Base-by-base conservation (phyloP, 2,113 vertebrate genomes). In the Leptobrachium ailaonicum region DNA sequence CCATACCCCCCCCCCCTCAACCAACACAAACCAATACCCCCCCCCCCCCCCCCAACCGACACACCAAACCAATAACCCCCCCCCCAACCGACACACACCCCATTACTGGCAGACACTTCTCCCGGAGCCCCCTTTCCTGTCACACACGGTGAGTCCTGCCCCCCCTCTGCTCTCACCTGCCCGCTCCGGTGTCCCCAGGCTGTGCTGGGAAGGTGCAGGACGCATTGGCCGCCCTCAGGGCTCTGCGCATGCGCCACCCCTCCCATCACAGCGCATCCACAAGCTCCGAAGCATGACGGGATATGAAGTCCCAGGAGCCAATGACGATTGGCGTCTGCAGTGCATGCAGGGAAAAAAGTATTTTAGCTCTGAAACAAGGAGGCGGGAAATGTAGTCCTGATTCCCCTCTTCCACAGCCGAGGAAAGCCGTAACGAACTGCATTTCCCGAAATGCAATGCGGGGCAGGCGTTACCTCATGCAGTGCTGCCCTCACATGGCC, bases 331-430 rank as follows among this genome's bases (percentile, higher is more conserved):
- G 62, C 62, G 14, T 13, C 0, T 32, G 20, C 20, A 53, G 6
- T 5, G 50, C 50, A 11, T 11, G 50, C 5, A 53, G 11, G 5
- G 50, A 7, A 53, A 11, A 7, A 53, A 53, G 5, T 53, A 7
- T 13, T 7, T 8, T 62, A 4, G 14, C 62, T 64, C 2, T 1
- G 3, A 2, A 32, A 32, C 3, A 32, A 20, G 4, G 1, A 20
- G 14, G n/a, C 73, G 60, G 73, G 73, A 64, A 10, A 32, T 75
- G 73, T 64, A 75, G 73, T 75, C 10, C 32, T 58, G 56, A 14
- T 10, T 58, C 8, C 12, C 44, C 32, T 1, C 42, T 50, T 9
- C 8, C 4, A n/a, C 6, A 6, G 14, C 2, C 20, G 20, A 2
- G 2, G 4, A 9, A 9, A 1, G 7, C 7, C 1, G 4, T 8